Base-by-base conservation (phyloP, 2,113 vertebrate genomes). In the Hemichromis elongatus region DNA sequence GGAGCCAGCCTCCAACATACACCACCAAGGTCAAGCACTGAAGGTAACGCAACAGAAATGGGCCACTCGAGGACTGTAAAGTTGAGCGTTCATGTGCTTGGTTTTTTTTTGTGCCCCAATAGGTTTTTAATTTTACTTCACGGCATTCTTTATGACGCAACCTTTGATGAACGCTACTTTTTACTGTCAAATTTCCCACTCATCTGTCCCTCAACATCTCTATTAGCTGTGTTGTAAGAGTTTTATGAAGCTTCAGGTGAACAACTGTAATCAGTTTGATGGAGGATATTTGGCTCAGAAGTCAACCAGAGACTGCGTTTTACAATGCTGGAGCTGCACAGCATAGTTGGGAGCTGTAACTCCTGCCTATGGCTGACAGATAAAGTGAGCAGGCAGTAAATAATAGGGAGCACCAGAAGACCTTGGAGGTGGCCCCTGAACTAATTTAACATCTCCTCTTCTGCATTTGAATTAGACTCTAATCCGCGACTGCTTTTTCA, bases 311-410 rank as follows among this genome's bases (percentile, higher is more conserved):
- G 83, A 84, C 77, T 90, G 80, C 86, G 81, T 66, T 92, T 89
- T 90, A 90, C 90, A 80, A 75, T 83, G 56, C 68, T 18, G 68
- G 66, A 21, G 70, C 84, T 26, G 75, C 61, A 82, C 81, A 55
- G 83, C 86, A 86, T 79, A 89, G 82, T 63, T 79, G 73, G 90
- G 70, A 83, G 88, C 75, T 57, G 59, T 93, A 95, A 94, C 82
- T 95, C 92, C 92, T 94, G 89, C 91, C 88, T 86, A 83, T 77
- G 86, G 86, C 82, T 87, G 92, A 93, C 92, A 92, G 91, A 92
- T 92, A 90, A 95, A 94, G 90, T 88, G 93, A 87, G 82, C 84
- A 82, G 89, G 92, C 84, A 87, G 92, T 95, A 94, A 94, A 95
- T 93, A 95, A 92, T 66, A 88, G 77, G 89, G 90, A 89, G 89